Evolutionary conservation across 64 coral and sea anemone species (phyloP).

Genomic region (Stichodactyla helianthus): DNA sequence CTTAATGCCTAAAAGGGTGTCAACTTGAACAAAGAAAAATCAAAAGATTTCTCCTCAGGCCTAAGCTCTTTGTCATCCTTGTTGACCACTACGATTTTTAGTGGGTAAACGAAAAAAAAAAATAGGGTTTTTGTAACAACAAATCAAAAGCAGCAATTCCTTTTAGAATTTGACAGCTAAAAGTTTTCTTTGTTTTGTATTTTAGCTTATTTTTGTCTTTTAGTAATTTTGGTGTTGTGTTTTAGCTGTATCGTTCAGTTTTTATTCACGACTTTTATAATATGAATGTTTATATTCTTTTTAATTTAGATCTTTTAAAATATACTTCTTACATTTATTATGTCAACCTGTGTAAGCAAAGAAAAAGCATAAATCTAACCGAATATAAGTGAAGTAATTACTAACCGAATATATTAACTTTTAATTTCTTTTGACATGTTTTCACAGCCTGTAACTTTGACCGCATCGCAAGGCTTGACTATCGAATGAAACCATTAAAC

Average conservation of each 20-base stretch:
- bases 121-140: not conserved
- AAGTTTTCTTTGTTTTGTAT: not conserved
- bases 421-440: too few species aligned
- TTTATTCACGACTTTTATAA: too few species aligned
- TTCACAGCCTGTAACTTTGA: too few species aligned
- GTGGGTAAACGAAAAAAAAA: not conserved
- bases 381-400: too few species aligned
- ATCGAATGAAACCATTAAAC: too few species aligned
- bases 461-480: too few species aligned
- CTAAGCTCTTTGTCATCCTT: not conserved
- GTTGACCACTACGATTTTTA: not conserved
- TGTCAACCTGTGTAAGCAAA: not conserved
- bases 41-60: not conserved
- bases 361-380: too few species aligned
- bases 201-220: too few species aligned
- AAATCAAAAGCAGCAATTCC: not conserved
- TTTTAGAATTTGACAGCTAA: not conserved
- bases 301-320: too few species aligned
- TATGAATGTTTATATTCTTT: too few species aligned
- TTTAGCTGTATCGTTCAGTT: not conserved
- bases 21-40: not conserved
- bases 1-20: not conserved
- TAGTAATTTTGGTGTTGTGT: too few species aligned
- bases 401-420: too few species aligned
- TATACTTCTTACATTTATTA: not conserved